Evolutionary conservation across 2,888 invertebrate species (phyloP).

Genomic region (Chymomyza caudatula): DNA sequence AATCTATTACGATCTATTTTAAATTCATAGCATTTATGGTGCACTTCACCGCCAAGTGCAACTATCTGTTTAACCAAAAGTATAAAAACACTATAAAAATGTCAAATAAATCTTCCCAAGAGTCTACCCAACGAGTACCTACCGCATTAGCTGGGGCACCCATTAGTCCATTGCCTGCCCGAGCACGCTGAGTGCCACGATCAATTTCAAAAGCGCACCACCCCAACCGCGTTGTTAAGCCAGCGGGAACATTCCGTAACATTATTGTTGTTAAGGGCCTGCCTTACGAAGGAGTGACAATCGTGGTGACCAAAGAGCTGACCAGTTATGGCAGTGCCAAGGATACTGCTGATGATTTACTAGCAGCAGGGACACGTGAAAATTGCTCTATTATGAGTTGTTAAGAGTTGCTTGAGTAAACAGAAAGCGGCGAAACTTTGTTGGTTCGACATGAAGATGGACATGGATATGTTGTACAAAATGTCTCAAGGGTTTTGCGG

Average conservation of each 20-base stretch:
- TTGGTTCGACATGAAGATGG: constrained; percentile 29
- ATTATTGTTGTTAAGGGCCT: constrained; percentile 27
- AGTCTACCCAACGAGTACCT: background rate
- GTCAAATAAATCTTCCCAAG: constrained; percentile 18
- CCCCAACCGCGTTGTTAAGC: constrained; percentile 2
- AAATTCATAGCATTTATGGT: constrained; percentile 15
- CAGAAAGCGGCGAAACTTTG: constrained; percentile 32
- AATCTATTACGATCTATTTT: background rate
- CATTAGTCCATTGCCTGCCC: background rate
- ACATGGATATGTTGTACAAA: constrained; percentile 17
- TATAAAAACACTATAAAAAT: constrained; percentile 47
- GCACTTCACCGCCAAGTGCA: constrained; percentile 32
- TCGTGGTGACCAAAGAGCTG: constrained; percentile 31
- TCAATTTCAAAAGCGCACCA: constrained; percentile 61
- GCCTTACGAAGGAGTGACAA: constrained; percentile 51
- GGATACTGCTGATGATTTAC: constrained; percentile 49
- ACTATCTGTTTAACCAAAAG: constrained; percentile 33
- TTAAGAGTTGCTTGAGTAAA: constrained; percentile 73
- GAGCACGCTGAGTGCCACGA: constrained; percentile 50
- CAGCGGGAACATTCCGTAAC: constrained; percentile 28
- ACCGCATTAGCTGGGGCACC: background rate
- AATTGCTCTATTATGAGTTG: constrained; percentile 76
- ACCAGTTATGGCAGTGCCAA: constrained; percentile 33
- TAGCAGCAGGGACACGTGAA: constrained; percentile 70
- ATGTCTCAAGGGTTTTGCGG: constrained; percentile 48